Evolutionary conservation across 2,797 vertebrate species (phyloP).

Genomic region (Melanotaenia trifasciata): DNA sequence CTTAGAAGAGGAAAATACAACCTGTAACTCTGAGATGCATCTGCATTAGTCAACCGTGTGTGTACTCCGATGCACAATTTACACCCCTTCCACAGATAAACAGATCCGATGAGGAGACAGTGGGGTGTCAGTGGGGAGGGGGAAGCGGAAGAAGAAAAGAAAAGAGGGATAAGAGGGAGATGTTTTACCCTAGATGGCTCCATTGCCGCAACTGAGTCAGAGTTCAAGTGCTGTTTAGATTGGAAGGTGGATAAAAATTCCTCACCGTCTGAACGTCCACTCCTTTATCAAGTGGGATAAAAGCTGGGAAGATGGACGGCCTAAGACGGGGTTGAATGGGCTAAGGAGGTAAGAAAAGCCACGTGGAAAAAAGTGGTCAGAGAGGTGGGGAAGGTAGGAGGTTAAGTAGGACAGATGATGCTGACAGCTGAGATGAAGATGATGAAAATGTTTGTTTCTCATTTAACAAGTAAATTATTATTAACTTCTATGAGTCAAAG

Average conservation of each 20-base stretch:
- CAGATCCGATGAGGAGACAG: constrained; percentile 46
- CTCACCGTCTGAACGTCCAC: constrained; percentile 46
- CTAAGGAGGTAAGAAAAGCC: background rate
- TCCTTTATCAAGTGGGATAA: constrained; percentile 55
- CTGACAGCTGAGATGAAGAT: constrained; percentile 4
- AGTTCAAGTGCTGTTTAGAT: constrained; percentile 83
- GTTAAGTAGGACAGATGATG: background rate
- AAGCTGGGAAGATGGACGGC: constrained; percentile 30
- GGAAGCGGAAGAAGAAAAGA: constrained; percentile 14
- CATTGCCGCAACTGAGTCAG: constrained; percentile 47
- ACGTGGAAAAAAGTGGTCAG: background rate
- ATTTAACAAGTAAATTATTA: background rate
- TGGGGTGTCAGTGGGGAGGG: constrained; percentile 12
- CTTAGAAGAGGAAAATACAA: constrained; percentile 73
- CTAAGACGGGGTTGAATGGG: constrained; percentile 6
- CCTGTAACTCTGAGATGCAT: constrained; percentile 70
- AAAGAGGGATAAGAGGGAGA: constrained; percentile 59
- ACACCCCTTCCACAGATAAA: constrained; percentile 67
- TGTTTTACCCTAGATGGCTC: constrained; percentile 81
- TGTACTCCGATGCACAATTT: constrained; percentile 67
- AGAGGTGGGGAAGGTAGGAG: background rate
- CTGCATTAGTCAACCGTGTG: constrained; percentile 68
- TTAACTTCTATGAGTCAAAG: background rate
- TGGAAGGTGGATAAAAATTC: constrained; percentile 86
- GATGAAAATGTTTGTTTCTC: constrained; percentile 13